Evolutionary conservation across 2,797 vertebrate species (phyloP), one percentile per base, ranked within the genome.

Genomic region (Atherinosoma microstoma): DNA sequence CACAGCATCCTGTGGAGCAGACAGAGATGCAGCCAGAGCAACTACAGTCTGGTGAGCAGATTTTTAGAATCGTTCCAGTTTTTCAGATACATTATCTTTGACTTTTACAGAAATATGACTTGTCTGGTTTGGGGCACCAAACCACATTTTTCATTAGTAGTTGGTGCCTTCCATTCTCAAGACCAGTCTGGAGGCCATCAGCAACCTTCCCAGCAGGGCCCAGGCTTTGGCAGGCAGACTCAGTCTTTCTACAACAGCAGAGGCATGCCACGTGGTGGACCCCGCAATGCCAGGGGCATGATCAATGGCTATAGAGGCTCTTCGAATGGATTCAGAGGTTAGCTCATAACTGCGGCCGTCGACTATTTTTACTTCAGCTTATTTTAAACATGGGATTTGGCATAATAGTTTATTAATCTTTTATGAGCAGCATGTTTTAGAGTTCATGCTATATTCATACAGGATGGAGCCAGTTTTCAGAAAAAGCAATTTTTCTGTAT

Each of bases 171-270:
- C 90, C 97, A 98, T 83, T 94, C 96, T 85, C 96, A 96, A 70
- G 98, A 99, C 84, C 97, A 97, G 92, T 91, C 90, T 22, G 91
- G 84, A 65, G 78, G 90, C 67, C 92, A 90, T 60, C 96, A 86
- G 63, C 97, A 96, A 79, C 77, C 92, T 36, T 88, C 95, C 47
- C 95, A 94, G 40, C 97, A 97, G 79, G 97, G 93, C 75, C 88
- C 95, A 53, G 96, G 96, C 34, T 99, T 99, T 58, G 91, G 94
- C 77, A 94, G 97, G 47, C 96, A 96, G 88, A 87, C 90, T 77
- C 97, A 99, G 92, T 96, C 97, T 85, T 99, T 97, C 80, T 99
- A 99, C 80, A 99, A 96, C 88, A 98, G 96, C 88, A 95, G 97
- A 76, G 96, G 96, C 64, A 96, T 99, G 89, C 93, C 97, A 58